phyloP scores from a whole-genome alignment of 2,797 vertebrate genomes.

The Labroides dimidiatus region DNA sequence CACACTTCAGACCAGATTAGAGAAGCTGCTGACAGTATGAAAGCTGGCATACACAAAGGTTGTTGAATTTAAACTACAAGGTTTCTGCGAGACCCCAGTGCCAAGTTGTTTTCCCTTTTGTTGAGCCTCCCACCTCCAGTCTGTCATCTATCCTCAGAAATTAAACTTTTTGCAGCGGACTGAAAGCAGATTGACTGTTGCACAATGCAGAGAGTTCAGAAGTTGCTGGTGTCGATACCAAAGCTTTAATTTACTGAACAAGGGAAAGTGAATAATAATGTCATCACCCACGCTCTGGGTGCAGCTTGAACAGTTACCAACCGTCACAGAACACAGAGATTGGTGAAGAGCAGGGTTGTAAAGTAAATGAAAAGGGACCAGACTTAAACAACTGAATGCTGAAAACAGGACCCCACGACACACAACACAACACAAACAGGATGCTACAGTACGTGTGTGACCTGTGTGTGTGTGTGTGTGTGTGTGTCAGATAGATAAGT shows the following conservation, averaged over 20 bases:
- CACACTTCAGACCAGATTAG: conserved; percentile 40
- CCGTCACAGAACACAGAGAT: conserved; percentile 33
- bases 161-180: conserved; percentile 42
- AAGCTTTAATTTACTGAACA: conserved; percentile 74
- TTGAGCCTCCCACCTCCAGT: conserved; percentile 53
- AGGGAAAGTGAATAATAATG: conserved; percentile 67
- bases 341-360: conserved; percentile 59
- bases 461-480: conserved; percentile 21
- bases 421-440: conserved; percentile 51
- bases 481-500: conserved; percentile 15
- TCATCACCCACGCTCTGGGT: conserved; percentile 60
- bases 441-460: conserved; percentile 32
- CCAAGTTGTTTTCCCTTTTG: conserved; percentile 57
- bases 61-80: conserved; percentile 60
- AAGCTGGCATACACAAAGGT: conserved; percentile 58
- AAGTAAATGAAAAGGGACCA: conserved; percentile 66
- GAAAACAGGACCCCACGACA: conserved; percentile 46
- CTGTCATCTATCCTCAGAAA: conserved; percentile 62
- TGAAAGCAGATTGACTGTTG: conserved; percentile 64
- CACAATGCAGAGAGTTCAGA: conserved; percentile 59
- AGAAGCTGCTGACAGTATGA: conserved; percentile 66
- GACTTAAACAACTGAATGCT: conserved; percentile 52
- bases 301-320: conserved; percentile 54
- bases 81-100: conserved; percentile 47
- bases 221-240: conserved; percentile 68